Conservation (phyloP, 2,113 vertebrate species). For the Myrmophylax atrothorax region DNA sequence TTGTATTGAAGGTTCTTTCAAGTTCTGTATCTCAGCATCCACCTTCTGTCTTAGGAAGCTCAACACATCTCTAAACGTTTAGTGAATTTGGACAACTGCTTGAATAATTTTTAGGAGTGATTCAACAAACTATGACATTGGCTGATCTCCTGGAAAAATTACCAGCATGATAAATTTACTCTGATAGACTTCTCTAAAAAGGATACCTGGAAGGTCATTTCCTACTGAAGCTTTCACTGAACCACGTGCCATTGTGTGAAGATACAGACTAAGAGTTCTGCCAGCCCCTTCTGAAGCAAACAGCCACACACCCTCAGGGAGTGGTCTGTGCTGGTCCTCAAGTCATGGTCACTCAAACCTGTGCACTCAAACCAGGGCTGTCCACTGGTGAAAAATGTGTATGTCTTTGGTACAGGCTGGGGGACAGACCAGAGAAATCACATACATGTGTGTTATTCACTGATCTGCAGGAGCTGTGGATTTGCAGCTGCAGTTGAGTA, state of each 20-base stretch:
- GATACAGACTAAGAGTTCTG: background rate
- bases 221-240: background rate
- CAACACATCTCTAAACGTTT: background rate
- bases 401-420: rapidly evolving
- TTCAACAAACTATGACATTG: background rate
- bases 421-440: background rate
- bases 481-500: background rate
- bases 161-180: background rate
- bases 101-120: background rate
- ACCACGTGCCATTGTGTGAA: background rate
- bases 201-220: background rate
- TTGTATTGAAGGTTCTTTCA: background rate
- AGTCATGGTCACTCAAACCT: background rate
- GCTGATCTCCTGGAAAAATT: background rate
- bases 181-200: background rate
- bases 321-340: background rate
- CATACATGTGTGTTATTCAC: rapidly evolving
- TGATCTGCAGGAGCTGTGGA: background rate
- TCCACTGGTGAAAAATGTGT: background rate
- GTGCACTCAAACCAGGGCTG: rapidly evolving
- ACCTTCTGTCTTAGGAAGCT: background rate
- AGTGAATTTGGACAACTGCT: background rate
- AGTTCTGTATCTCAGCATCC: background rate
- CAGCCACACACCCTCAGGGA: background rate
- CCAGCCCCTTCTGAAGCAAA: background rate